phyloP scores from a whole-genome alignment of 2,888 invertebrate genomes.

The Clivina fossor region DNA sequence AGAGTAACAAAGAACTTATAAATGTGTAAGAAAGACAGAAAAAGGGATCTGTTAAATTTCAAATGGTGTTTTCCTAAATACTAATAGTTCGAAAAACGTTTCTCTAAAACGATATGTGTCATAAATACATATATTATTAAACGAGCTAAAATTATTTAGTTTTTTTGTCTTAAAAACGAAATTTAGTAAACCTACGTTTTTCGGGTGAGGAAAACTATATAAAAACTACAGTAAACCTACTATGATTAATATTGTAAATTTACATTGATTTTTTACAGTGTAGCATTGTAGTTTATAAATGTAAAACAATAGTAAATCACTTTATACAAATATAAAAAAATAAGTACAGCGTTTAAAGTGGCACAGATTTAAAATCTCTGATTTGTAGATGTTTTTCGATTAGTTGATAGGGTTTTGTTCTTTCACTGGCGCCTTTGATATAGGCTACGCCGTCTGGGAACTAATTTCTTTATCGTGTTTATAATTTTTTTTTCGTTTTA shows the following conservation, averaged over 20 bases:
- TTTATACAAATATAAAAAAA: too few species aligned
- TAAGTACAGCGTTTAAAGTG: not conserved
- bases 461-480: constrained; percentile 21
- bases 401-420: not conserved
- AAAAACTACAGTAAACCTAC: too few species aligned
- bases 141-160: not conserved
- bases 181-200: too few species aligned
- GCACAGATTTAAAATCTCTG: not conserved
- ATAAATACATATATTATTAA: constrained; percentile 3
- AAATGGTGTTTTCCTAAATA: constrained; percentile 17
- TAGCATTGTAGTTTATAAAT: too few species aligned
- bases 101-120: not conserved
- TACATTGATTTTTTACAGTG: too few species aligned
- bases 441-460: constrained; percentile 22
- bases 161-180: not conserved
- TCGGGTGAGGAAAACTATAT: too few species aligned
- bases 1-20: too few species aligned
- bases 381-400: not conserved
- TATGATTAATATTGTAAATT: too few species aligned
- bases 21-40: constrained; percentile 17
- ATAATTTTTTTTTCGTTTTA: constrained; percentile 31
- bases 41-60: constrained; percentile 26
- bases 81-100: constrained; percentile 21
- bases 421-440: constrained; percentile 23
- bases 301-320: too few species aligned